Evolutionary conservation across 1,140 invertebrate species (phyloP).

Genomic region (Drosophila rhopaloa): DNA sequence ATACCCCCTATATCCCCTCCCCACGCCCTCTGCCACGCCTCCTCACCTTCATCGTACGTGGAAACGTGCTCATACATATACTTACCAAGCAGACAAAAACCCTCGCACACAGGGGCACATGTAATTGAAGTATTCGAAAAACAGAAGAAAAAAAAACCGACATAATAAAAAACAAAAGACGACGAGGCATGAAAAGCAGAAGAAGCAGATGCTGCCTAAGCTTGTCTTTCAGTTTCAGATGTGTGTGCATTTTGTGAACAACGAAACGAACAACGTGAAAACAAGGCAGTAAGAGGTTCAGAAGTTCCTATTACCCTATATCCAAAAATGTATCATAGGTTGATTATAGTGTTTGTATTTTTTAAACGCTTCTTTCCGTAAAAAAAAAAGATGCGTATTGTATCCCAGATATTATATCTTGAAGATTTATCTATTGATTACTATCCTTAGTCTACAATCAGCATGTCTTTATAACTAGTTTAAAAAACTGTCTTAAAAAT

Average conservation of each 20-base stretch:
- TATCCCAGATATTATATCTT: too few relatives aligned
- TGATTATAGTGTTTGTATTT: too few relatives aligned
- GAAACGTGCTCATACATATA: slow-evolving; percentile 34
- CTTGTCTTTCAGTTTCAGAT: slow-evolving; percentile 35
- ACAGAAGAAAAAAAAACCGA: slow-evolving; percentile 10
- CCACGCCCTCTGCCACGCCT: slow-evolving; percentile 20
- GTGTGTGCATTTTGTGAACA: slow-evolving; percentile 35
- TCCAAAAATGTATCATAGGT: not conserved
- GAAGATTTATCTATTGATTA: too few relatives aligned
- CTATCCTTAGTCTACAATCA: too few relatives aligned
- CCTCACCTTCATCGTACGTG: slow-evolving; percentile 39
- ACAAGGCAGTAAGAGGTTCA: not conserved
- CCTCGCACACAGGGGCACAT: slow-evolving; percentile 9
- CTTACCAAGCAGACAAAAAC: slow-evolving; percentile 13
- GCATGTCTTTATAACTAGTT: too few relatives aligned
- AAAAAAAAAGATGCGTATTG: too few relatives aligned
- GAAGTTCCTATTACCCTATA: slow-evolving; percentile 1
- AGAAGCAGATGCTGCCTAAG: slow-evolving; percentile 37
- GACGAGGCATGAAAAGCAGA: slow-evolving; percentile 4
- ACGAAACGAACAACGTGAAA: slow-evolving; percentile 25
- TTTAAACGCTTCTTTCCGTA: too few relatives aligned
- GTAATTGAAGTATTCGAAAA: slow-evolving; percentile 47
- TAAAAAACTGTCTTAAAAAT: too few relatives aligned
- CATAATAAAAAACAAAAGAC: slow-evolving; percentile 22
- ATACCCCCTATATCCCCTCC: slow-evolving; percentile 4